phyloP scores from a whole-genome alignment of 2,797 vertebrate genomes.

The Trematomus bernacchii region DNA sequence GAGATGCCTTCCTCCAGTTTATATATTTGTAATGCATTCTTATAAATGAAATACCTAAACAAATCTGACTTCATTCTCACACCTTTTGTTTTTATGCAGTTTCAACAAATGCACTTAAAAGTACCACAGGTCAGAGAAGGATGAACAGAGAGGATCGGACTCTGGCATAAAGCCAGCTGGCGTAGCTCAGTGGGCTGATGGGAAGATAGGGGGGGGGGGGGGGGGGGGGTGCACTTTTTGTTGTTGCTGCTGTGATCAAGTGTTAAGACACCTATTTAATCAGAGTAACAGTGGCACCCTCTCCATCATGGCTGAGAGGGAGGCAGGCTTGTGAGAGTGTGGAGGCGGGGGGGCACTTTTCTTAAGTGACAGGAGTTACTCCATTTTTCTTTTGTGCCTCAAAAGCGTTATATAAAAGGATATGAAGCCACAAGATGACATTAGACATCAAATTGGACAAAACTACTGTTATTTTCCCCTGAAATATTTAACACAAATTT shows the following conservation, averaged over 20 bases:
- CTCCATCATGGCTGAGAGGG: constrained; percentile 42
- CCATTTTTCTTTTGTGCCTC: no score
- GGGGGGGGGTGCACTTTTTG: neutral
- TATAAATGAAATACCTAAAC: no score
- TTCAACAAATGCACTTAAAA: no score
- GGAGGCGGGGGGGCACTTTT: no score
- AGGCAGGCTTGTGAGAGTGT: constrained; percentile 19
- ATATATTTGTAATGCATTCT: no score
- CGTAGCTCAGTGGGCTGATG: constrained; percentile 4
- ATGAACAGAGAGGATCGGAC: neutral
- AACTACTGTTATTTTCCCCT: neutral
- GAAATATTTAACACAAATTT: neutral
- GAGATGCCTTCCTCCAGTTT: no score
- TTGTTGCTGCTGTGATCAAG: constrained; percentile 32
- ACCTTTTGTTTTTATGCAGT: no score
- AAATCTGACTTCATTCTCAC: no score
- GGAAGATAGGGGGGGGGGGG: constrained; percentile 27
- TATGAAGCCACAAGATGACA: no score
- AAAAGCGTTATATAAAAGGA: no score
- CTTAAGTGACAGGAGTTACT: no score
- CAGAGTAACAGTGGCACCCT: constrained; percentile 51
- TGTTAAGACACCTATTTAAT: constrained; percentile 52
- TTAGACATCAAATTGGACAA: no score
- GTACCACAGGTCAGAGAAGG: neutral
- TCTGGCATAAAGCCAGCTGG: neutral